Evolutionary conservation across 2,888 invertebrate species (phyloP).

Genomic region (Thelaira solivaga): DNA sequence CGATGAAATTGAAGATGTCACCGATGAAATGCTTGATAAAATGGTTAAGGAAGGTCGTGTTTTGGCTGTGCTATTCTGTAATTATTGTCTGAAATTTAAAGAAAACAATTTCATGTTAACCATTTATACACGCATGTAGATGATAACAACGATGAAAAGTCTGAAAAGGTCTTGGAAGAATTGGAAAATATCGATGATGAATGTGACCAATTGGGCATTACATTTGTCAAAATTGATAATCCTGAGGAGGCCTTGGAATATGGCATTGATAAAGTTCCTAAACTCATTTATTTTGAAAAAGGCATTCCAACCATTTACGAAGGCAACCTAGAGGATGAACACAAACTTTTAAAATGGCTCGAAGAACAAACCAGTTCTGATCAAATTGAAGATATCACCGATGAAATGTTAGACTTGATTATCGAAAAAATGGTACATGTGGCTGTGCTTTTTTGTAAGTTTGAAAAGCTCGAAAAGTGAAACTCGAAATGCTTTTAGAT

Average conservation of each 20-base stretch:
- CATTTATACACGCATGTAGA: too few species aligned
- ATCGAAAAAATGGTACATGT: conserved; percentile 92
- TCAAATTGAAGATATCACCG: conserved; percentile 95
- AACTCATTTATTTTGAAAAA: conserved; percentile 89
- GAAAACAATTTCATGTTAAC: too few species aligned
- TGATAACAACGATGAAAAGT: conserved; percentile 92
- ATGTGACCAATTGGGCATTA: conserved; percentile 91
- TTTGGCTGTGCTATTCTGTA: conserved; percentile 93
- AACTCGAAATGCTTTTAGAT: background rate
- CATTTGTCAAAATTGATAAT: conserved; percentile 95
- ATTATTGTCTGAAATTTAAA: conserved; percentile 69
- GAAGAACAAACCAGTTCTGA: conserved; percentile 90
- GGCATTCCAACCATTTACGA: conserved; percentile 86
- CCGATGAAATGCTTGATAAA: conserved; percentile 94
- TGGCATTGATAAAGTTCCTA: conserved; percentile 92
- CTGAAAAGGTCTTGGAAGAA: conserved; percentile 89
- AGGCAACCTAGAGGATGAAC: conserved; percentile 93
- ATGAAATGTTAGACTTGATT: conserved; percentile 94
- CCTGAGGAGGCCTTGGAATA: conserved; percentile 93
- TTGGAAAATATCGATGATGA: conserved; percentile 96
- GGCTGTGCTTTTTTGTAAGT: conserved; percentile 93
- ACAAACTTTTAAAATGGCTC: conserved; percentile 91
- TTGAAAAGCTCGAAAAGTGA: background rate
- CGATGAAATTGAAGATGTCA: conserved; percentile 96
- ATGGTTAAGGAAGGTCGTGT: conserved; percentile 92